Conservation (phyloP, 2,888 invertebrate genomes). For the Sepiola atlantica region DNA sequence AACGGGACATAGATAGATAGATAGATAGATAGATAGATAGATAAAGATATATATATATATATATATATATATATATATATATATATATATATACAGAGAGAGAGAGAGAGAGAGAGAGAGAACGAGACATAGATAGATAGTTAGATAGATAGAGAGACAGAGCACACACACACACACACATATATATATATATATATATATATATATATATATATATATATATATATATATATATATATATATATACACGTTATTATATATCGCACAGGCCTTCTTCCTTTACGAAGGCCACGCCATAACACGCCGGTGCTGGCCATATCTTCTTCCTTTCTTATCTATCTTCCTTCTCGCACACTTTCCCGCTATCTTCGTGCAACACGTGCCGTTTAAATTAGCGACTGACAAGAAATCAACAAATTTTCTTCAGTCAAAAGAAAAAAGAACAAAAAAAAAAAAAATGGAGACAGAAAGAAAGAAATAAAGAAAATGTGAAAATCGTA, state of each 20-base stretch:
- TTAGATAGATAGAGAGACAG: neutral
- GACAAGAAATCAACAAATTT: constrained; percentile 15
- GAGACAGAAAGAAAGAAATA: too few relatives aligned
- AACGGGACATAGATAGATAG: neutral
- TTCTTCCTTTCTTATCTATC: too few relatives aligned
- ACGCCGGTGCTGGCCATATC: too few relatives aligned
- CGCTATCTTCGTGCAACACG: neutral
- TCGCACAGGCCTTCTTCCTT: neutral
- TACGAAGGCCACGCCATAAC: neutral
- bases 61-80: neutral
- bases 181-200: neutral
- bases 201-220: neutral
- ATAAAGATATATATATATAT: too few relatives aligned
- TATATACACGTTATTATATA: neutral
- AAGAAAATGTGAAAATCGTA: neutral
- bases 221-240: neutral
- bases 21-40: neutral
- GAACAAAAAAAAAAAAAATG: neutral
- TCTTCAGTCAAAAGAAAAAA: neutral
- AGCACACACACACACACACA: too few relatives aligned
- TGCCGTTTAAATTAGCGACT: neutral
- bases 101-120: too few relatives aligned
- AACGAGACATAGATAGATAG: neutral
- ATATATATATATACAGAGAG: too few relatives aligned
- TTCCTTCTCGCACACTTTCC: neutral